phyloP scores from a whole-genome alignment of 30 jellyfish, hydroid and myxozoan species.

The Aurelia aurita complex sp. Pacific region DNA sequence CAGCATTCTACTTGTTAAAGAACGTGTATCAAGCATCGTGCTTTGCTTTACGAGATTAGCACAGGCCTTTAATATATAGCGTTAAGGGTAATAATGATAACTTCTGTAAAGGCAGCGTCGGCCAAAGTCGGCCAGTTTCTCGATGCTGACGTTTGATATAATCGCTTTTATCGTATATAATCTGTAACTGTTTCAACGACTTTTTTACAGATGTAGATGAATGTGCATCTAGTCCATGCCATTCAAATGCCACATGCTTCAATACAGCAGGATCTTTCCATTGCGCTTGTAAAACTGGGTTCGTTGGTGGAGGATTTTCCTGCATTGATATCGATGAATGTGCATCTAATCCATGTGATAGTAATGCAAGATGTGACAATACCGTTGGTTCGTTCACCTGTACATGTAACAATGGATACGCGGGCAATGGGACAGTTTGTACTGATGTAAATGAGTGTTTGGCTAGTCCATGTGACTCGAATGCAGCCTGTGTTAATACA shows the following conservation, averaged over 20 bases:
- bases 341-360: constrained; percentile 38
- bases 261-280: constrained; percentile 76
- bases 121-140: too few relatives aligned
- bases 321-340: constrained; percentile 72
- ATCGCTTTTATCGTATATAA: too few relatives aligned
- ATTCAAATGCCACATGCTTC: constrained; percentile 72
- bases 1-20: too few relatives aligned
- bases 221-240: constrained; percentile 70
- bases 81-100: too few relatives aligned
- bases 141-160: too few relatives aligned
- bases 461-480: constrained; percentile 30
- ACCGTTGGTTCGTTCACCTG: constrained; percentile 32
- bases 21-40: too few relatives aligned
- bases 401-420: constrained; percentile 75
- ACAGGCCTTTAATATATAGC: too few relatives aligned
- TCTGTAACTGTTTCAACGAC: too few relatives aligned
- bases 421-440: constrained; percentile 74
- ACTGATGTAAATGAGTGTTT: constrained; percentile 70
- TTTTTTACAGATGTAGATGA: constrained; percentile 91
- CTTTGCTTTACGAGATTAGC: too few relatives aligned
- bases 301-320: constrained; percentile 71
- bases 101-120: too few relatives aligned
- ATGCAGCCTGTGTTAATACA: constrained; percentile 56
- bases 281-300: constrained; percentile 88
- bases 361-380: constrained; percentile 50